Evolutionary conservation across 1,140 invertebrate genomes (phyloP).

Genomic region (Mercenaria mercenaria): DNA sequence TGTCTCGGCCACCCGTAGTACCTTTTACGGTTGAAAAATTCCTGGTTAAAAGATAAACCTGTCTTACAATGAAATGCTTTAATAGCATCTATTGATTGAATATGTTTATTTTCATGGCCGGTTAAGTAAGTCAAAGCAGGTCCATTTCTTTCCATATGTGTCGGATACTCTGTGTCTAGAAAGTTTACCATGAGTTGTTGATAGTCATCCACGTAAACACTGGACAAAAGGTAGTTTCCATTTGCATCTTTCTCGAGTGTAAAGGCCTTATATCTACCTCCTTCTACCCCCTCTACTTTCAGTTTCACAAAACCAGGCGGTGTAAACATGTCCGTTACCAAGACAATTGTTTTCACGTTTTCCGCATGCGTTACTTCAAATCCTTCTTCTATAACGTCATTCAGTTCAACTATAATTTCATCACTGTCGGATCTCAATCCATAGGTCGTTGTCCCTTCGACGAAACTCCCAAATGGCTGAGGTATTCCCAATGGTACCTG

Average conservation of each 20-base stretch:
- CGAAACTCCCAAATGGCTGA: slow-evolving; percentile 22
- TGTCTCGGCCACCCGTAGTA: not conserved
- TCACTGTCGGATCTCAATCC: slow-evolving; percentile 19
- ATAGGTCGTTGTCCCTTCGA: slow-evolving; percentile 32
- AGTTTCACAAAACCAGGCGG: slow-evolving; percentile 24
- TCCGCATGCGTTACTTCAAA: not conserved
- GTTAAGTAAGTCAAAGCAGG: not conserved
- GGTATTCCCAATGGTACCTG: not conserved
- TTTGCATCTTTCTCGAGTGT: not conserved
- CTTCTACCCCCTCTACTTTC: not conserved
- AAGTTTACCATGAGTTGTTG: no score
- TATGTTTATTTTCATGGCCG: not conserved
- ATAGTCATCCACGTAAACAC: not conserved
- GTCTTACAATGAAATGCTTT: not conserved
- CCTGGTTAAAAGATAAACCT: not conserved
- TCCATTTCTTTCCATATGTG: slow-evolving; percentile 43
- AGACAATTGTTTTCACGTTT: not conserved
- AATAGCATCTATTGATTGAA: not conserved
- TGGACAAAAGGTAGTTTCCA: not conserved
- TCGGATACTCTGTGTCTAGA: not conserved
- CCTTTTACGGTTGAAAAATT: slow-evolving; percentile 31
- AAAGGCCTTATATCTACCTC: not conserved
- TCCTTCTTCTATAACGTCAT: not conserved
- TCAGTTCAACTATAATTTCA: not conserved
- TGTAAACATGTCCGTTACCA: slow-evolving; percentile 3